Conservation (phyloP, 2,888 invertebrate genomes). For the Odontothrips loti region DNA sequence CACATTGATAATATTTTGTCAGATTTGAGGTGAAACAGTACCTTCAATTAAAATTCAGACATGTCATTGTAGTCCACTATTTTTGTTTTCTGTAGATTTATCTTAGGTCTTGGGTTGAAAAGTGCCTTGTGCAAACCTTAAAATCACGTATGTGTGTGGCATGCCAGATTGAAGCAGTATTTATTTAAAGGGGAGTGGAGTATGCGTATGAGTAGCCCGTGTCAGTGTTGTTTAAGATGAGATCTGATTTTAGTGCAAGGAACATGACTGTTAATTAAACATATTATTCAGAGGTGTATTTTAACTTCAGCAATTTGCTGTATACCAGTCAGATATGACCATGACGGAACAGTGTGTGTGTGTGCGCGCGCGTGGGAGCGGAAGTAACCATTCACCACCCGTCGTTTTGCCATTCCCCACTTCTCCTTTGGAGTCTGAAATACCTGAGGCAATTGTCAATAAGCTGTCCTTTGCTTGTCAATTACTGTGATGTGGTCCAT, state of each 20-base stretch:
- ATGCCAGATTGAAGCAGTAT: too few species aligned
- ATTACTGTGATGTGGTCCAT: constrained; percentile 25
- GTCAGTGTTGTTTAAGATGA: background rate
- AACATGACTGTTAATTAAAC: background rate
- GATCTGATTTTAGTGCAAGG: background rate
- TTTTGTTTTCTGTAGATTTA: background rate
- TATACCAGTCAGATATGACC: background rate
- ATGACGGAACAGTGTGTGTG: background rate
- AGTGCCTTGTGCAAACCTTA: background rate
- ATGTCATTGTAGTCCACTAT: background rate
- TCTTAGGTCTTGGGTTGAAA: background rate
- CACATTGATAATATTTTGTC: background rate
- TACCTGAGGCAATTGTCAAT: background rate
- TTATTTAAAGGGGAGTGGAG: too few species aligned
- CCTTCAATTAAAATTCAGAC: background rate
- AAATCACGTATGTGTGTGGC: background rate
- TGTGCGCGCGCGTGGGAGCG: background rate
- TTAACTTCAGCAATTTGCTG: background rate
- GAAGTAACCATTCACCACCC: background rate
- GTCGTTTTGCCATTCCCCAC: background rate
- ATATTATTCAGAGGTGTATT: background rate
- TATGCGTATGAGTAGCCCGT: background rate
- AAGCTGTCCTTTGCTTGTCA: background rate
- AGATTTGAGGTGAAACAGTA: too few species aligned
- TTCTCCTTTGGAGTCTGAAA: background rate